Conservation (phyloP, 1,140 invertebrate genomes). For the Atta cephalotes region DNA sequence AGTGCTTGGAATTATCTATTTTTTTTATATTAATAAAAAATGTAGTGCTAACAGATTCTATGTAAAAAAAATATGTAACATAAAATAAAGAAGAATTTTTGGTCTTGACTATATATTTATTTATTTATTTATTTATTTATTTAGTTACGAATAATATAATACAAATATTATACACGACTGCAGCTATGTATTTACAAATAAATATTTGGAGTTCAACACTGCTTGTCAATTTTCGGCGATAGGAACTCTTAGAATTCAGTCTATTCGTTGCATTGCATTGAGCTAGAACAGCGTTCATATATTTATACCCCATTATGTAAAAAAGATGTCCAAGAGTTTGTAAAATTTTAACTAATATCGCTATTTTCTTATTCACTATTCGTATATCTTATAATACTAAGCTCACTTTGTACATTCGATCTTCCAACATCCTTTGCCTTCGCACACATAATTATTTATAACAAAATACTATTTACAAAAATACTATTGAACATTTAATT, state of each 20-base stretch:
- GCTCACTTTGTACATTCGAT: constrained; percentile 42
- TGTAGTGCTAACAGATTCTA: too few species aligned
- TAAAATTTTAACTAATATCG: constrained; percentile 40
- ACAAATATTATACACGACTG: constrained; percentile 72
- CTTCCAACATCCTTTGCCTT: neutral
- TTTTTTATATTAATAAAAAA: too few species aligned
- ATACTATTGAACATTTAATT: constrained; percentile 3
- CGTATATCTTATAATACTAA: constrained; percentile 21
- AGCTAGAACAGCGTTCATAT: constrained; percentile 69
- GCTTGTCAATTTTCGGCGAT: constrained; percentile 72
- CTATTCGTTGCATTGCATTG: constrained; percentile 83
- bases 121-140: neutral
- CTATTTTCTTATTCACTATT: neutral
- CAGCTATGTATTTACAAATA: constrained; percentile 84
- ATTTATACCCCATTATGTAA: constrained; percentile 27
- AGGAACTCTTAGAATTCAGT: constrained; percentile 85
- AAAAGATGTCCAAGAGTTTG: constrained; percentile 62
- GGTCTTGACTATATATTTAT: neutral
- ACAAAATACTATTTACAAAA: constrained; percentile 19
- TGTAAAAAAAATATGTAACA: neutral
- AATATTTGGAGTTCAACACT: constrained; percentile 79
- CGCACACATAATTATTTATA: neutral
- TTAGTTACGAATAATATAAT: constrained; percentile 55
- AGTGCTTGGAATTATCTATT: too few species aligned
- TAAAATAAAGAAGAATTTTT: neutral